These are phyloP conservation scores for Lota lota DNA, from an alignment of 2,113 vertebrate genomes.

Conservation along the genomic window DNA sequence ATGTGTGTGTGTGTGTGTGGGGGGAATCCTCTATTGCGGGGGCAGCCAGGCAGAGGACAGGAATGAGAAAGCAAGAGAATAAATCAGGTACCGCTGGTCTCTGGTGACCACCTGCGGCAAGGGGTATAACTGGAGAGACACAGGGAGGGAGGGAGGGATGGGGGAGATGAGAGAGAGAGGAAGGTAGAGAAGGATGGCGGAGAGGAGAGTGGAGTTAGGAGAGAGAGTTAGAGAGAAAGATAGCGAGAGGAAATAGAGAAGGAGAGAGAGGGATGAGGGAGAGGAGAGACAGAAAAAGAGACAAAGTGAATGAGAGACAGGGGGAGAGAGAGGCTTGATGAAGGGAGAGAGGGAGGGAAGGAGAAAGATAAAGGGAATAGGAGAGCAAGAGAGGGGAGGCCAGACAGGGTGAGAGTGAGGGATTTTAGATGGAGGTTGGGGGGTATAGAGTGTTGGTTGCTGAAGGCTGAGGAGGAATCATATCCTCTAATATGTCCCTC, in stretches of 20 bases:
- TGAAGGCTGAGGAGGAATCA: conserved; percentile 78
- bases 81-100: conserved; percentile 86
- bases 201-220: not conserved
- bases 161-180: conserved; percentile 6
- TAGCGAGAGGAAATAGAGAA: conserved; percentile 5
- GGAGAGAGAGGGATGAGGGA: not conserved
- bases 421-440: not conserved
- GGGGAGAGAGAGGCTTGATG: not conserved
- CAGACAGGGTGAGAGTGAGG: conserved; percentile 13
- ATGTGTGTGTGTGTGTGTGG: too few species aligned
- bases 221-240: conserved; percentile 13
- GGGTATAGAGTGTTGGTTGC: conserved; percentile 54
- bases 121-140: conserved; percentile 75
- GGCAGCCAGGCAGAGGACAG: conserved; percentile 86
- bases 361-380: too few species aligned
- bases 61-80: conserved; percentile 84
- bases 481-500: conserved; percentile 86
- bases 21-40: conserved; percentile 69
- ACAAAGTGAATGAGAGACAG: conserved; percentile 11
- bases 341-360: too few species aligned
- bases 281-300: too few species aligned
- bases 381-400: conserved; percentile 32
- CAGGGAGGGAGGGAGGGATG: conserved; percentile 17
- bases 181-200: not conserved
- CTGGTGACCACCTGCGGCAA: conserved; percentile 82